Conservation (phyloP, 2,113 vertebrate species). For the Anser cygnoides region DNA sequence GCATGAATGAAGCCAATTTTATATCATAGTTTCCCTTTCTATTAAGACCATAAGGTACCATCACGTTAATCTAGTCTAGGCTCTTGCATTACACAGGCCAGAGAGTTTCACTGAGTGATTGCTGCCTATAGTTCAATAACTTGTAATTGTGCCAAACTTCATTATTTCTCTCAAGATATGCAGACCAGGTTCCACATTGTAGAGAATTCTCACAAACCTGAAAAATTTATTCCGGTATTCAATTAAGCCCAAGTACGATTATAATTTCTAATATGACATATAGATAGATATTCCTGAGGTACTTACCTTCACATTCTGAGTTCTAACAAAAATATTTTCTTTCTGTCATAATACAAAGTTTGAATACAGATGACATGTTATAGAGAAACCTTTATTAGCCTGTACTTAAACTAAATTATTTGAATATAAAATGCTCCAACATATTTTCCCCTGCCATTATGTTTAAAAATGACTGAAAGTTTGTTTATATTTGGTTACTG, state of each 20-base stretch:
- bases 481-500: neutral
- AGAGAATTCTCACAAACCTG: neutral
- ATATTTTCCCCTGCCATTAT: neutral
- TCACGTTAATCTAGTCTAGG: neutral
- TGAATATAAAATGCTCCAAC: neutral
- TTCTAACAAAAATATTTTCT: neutral
- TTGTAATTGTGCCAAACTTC: neutral
- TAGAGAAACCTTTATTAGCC: neutral
- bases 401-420: neutral
- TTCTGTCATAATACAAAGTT: neutral
- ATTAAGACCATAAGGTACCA: neutral
- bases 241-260: neutral
- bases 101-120: constrained; percentile 5
- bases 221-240: neutral
- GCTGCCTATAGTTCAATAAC: neutral
- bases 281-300: neutral
- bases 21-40: neutral
- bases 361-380: neutral
- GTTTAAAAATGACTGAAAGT: neutral
- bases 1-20: neutral
- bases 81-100: neutral
- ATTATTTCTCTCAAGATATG: neutral
- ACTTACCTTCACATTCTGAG: neutral
- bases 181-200: neutral
- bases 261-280: neutral